phyloP scores from a whole-genome alignment of 1,140 invertebrate species.

The Orussus abietinus region DNA sequence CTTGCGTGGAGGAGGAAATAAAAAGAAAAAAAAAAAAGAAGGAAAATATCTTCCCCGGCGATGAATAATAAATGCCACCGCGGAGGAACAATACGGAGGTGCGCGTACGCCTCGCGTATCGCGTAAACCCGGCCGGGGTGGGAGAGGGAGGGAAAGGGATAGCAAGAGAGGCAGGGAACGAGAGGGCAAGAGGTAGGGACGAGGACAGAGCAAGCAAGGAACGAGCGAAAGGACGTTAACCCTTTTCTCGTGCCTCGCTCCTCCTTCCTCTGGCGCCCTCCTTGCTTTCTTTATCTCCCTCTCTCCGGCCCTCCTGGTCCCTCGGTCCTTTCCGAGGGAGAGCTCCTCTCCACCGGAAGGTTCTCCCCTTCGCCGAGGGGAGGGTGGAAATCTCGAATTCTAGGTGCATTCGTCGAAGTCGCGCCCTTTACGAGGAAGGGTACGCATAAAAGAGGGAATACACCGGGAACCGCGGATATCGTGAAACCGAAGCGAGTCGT shows the following conservation, averaged over 20 bases:
- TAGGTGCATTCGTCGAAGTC: constrained; percentile 23
- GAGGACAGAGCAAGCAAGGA: constrained; percentile 19
- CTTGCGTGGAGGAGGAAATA: no score
- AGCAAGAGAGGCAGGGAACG: constrained; percentile 16
- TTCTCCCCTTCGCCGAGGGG: constrained; percentile 17
- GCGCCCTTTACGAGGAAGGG: no score
- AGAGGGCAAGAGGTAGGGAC: constrained; percentile 16
- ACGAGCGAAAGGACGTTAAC: constrained; percentile 41
- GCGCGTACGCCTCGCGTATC: no score
- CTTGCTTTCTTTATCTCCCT: background rate
- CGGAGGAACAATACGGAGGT: background rate
- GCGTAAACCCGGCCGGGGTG: no score
- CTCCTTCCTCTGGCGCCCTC: constrained; percentile 14
- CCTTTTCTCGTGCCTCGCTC: constrained; percentile 35
- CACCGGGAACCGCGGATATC: no score
- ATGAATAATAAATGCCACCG: constrained; percentile 39
- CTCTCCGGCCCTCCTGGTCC: no score
- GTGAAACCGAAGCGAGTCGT: no score
- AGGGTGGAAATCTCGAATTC: constrained; percentile 29
- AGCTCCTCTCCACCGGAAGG: constrained; percentile 15
- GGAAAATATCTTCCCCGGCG: constrained; percentile 34
- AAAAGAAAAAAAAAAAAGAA: no score
- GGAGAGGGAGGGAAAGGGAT: constrained; percentile 11
- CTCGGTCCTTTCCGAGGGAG: constrained; percentile 23
- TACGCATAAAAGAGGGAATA: no score